Evolutionary conservation across 2,797 vertebrate species (phyloP), one percentile per base, ranked within the genome.

Genomic region (Capromys pilorides): DNA sequence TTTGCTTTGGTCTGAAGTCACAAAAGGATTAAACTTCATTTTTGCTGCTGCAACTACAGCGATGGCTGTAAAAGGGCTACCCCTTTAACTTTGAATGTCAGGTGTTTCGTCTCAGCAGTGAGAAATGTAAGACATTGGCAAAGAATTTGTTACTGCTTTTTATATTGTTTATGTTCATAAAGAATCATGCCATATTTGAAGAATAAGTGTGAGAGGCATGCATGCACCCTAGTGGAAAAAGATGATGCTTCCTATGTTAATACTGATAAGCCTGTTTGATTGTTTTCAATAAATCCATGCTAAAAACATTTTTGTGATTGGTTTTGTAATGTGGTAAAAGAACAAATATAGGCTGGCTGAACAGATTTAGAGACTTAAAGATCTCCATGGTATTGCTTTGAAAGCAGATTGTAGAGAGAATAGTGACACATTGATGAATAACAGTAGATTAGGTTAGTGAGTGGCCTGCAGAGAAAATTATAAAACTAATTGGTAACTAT

Each of bases 291-390:
- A 96, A 96, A 89, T 88, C 69, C 69, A 49, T 61, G 51, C 86
- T 95, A 90, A 93, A 95, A 95, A 88, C 79, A 77, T 93, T 91
- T 92, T 95, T 4, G 26, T 84, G 67, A 92, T 84, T 86, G 78
- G 78, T 85, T 95, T 90, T 75, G 12, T 96, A 80, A 96, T 89
- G 92, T 0, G 5, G 45, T 86, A 89, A 89, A 86, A 95, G 94
- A 95, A 85, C 85, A 91, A 94, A 66, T 61, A 69, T 95, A 54
- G 49, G 78, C 69, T 96, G 90, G 51, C 62, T 96, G 78, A 95
- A 93, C 80, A 96, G 94, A 94, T 91, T 90, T 88, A 85, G 69
- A 91, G 94, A 94, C 86, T 86, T 88, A 85, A 61, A 91, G 95
- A 94, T 88, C 9, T 22, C 62, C 73, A 83, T 0, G 21, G 84